Base-by-base conservation (phyloP, 2,113 vertebrate species). In the Acanthisitta chloris region DNA sequence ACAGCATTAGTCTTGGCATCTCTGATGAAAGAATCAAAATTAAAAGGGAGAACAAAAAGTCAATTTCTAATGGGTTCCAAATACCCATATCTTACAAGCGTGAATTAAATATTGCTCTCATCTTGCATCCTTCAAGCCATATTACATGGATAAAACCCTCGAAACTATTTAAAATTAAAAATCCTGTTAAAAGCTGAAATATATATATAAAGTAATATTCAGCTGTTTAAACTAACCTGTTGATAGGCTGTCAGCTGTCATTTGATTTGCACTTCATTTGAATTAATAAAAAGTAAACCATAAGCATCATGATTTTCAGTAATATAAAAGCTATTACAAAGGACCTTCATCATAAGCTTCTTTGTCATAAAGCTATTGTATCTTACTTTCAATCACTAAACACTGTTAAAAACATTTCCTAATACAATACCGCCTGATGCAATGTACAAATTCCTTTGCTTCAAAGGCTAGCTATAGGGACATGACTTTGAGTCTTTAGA, bases 341-440 rank as follows among this genome's bases (percentile, higher is more conserved):
- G 86, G 89, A 84, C 96, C 89, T 91, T 94, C 94, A 89, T 96
- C 95, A 72, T 96, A 94, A 96, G 88, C 81, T 94, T 94, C 95
- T 97, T 97, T 98, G 96, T 94, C 86, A 92, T 78, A 96, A 97
- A 95, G 91, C 76, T 73, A 87, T 95, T 88, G 72, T 90, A 87
- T 94, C 96, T 97, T 97, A 86, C 83, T 96, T 98, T 96, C 94
- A 96, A 94, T 97, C 89, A 84, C 94, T 97, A 88, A 96, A 94
- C 84, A 90, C 88, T 61, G 94, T 94, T 96, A 90, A 96, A 97
- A 98, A 92, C 65, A 55, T 93, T 95, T 86, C 77, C 90, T 82
- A 96, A 82, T 93, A 94, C 18, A 52, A 36, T 81, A 59, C 65
- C 2, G 40, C 82, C 92, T 95, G 65, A 54, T 81, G 62, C 69